These are phyloP conservation scores for Colius striatus DNA, from an alignment of 2,113 vertebrate species.

Conservation along the genomic window DNA sequence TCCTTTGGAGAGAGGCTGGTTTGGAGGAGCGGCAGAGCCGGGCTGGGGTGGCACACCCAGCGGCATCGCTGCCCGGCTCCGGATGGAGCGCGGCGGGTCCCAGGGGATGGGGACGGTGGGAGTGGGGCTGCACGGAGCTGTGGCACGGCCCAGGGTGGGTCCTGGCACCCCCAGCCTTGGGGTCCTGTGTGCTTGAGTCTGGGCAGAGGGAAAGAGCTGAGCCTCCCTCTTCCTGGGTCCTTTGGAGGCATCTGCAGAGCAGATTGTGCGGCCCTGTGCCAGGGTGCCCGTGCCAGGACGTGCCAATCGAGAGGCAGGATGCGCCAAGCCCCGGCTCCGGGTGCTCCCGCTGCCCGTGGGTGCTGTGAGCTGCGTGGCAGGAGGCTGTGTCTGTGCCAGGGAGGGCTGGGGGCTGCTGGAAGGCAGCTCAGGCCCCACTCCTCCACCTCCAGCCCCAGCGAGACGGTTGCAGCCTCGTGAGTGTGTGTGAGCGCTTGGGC, in stretches of 20 bases:
- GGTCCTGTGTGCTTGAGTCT: accelerated
- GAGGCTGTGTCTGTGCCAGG: neutral
- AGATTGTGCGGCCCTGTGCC: neutral
- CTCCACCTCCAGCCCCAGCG: neutral
- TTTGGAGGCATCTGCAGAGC: constrained; percentile 35
- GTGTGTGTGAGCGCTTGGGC: no score
- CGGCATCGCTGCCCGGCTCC: neutral
- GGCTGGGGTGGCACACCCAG: neutral
- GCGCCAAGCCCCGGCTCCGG: neutral
- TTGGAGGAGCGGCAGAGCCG: neutral
- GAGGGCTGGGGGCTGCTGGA: neutral
- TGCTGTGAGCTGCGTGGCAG: neutral
- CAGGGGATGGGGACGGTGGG: accelerated
- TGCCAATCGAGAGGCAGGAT: neutral
- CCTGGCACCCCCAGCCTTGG: accelerated
- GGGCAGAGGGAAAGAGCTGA: neutral
- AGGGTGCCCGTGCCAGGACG: neutral
- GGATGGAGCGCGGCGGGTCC: neutral
- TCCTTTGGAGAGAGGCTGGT: neutral
- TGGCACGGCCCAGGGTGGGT: neutral
- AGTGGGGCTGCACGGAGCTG: accelerated
- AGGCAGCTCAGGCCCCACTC: neutral
- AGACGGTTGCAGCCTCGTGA: neutral
- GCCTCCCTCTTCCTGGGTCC: neutral
- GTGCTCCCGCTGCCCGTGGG: neutral